Evolutionary conservation across 2,797 vertebrate species (phyloP).

Genomic region (Poliocrania exsul): DNA sequence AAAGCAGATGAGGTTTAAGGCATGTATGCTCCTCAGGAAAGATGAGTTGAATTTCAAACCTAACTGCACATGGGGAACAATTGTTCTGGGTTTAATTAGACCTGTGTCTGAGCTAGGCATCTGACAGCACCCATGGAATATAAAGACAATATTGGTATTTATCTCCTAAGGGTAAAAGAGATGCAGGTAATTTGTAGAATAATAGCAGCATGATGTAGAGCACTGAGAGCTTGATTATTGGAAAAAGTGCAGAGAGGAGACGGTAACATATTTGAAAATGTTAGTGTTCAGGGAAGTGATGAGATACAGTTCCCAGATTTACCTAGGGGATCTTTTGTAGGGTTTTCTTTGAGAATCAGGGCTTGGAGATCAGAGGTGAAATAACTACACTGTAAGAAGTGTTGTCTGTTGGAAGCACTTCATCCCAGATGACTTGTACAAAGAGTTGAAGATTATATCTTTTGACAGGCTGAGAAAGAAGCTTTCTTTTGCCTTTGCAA

Average conservation of each 20-base stretch:
- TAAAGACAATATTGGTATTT: not conserved
- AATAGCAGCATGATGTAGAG: not conserved
- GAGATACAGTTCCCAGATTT: not conserved
- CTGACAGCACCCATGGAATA: not conserved
- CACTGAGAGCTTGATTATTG: not conserved
- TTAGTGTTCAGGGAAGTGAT: not conserved
- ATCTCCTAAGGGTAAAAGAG: not conserved
- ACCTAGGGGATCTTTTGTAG: not conserved
- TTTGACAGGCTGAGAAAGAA: conserved; percentile 18
- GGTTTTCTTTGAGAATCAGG: not conserved
- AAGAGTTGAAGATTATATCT: not conserved
- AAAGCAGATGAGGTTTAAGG: not conserved
- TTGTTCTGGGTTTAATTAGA: conserved; percentile 30
- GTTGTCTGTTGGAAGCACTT: not conserved
- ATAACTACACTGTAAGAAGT: not conserved
- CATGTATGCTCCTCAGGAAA: not conserved
- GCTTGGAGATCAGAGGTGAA: not conserved
- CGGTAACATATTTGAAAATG: not conserved
- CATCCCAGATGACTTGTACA: not conserved
- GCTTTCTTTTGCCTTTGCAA: not conserved
- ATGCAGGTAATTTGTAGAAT: conserved; percentile 1
- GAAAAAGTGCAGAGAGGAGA: not conserved
- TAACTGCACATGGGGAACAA: not conserved
- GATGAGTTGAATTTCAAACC: not conserved
- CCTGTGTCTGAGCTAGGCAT: not conserved